Base-by-base conservation (phyloP, 2,888 invertebrate species). In the Drosophila pseudotalamancana region DNA sequence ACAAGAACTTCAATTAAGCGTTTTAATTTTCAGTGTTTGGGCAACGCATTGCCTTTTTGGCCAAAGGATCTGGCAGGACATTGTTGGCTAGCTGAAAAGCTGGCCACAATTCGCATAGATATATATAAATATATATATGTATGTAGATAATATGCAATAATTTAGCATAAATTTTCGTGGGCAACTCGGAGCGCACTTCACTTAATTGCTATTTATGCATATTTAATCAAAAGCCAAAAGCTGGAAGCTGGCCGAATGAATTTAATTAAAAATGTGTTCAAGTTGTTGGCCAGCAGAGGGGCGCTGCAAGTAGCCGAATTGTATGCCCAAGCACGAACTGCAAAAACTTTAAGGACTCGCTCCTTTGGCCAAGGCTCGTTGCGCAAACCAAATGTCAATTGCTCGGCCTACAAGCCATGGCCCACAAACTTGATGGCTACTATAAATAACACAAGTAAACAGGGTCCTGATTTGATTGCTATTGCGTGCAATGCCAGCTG, bases 171-270 rank as follows among this genome's bases (percentile, higher is more conserved):
- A 79, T 79, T 85, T n/a, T 56, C 39, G 71, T 19, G 32, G 49
- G 46, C 48, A 8, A 25, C 6, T 18, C n/a, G 5, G 23, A 37
- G 46, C 23, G 48, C 59, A 63, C 67, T 74, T 43, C 48, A 61
- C 63, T 55, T 80, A 83, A 80, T 80, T 80, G 72, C 81, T 77
- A 55, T 55, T 75, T 77, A 72, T 84, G 81, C 73, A 81, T 76
- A 81, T 78, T 76, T 81, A 71, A 81, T 84, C 65, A 78, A 64
- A 25, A 46, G 42, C 49, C 25, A 27, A 54, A 42, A 45, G 45
- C 31, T 8, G 27, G 11, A 27, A 27, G 27, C 46, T 35, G 9
- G 11, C 46, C 31, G 39, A 6, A 37, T 8, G 59, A 43, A 40
- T 64, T 68, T 54, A 57, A 65, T 64, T 69, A 65, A 72, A 65